A percentile compares a stretch with the other conserved stretches of the same genome.
phyloP scores from a whole-genome alignment of 2,888 invertebrate genomes.

The Heliconius sara region DNA sequence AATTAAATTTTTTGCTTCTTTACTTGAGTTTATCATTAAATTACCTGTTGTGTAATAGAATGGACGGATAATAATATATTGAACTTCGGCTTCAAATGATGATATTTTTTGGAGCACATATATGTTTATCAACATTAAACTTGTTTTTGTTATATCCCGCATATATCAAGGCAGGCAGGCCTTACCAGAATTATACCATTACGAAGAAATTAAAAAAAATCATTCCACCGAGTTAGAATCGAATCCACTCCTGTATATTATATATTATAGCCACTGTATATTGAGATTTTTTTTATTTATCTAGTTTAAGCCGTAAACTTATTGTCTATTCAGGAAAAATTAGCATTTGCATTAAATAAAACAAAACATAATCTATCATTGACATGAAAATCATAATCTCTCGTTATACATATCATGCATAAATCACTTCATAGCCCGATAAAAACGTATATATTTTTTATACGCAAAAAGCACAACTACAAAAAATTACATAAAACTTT shows the following conservation, averaged over 20 bases:
- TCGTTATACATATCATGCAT: too few relatives aligned
- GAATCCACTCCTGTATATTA: too few relatives aligned
- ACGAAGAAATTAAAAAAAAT: not conserved
- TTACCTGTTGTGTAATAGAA: not conserved
- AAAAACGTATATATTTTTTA: not conserved
- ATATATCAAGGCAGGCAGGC: not conserved
- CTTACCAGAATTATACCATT: too few relatives aligned
- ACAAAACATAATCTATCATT: not conserved
- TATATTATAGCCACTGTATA: not conserved
- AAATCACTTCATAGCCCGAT: not conserved
- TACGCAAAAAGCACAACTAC: not conserved
- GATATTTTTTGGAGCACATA: too few relatives aligned
- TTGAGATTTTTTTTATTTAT: not conserved
- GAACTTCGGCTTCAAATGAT: not conserved
- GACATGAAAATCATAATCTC: not conserved
- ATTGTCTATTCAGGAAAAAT: not conserved
- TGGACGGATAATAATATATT: too few relatives aligned
- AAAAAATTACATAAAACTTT: not conserved
- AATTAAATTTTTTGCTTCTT: not conserved
- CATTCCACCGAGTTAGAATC: not conserved
- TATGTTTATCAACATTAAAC: too few relatives aligned
- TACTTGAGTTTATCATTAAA: not conserved
- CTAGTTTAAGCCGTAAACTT: not conserved
- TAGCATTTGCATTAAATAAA: not conserved
- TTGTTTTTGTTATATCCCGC: not conserved